Evolutionary conservation across 2,888 invertebrate species (phyloP).

Genomic region (Thera britannica): DNA sequence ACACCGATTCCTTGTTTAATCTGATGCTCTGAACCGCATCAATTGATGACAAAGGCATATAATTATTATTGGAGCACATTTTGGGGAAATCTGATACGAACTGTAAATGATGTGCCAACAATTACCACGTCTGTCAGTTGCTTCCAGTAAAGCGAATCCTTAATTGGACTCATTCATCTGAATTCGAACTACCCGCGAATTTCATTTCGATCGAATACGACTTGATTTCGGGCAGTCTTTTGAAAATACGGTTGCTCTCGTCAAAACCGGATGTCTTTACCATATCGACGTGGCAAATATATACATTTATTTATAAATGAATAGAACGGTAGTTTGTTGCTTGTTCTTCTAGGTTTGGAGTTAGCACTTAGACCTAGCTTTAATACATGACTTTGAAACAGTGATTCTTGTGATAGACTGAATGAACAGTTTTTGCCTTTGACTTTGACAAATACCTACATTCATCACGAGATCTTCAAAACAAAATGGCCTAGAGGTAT

Average conservation of each 20-base stretch:
- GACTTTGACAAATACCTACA: too few relatives aligned
- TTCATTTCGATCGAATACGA: constrained; percentile 28
- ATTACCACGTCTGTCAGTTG: constrained; percentile 35
- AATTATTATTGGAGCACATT: constrained; percentile 24
- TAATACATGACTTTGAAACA: too few relatives aligned
- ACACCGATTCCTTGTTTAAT: constrained; percentile 6
- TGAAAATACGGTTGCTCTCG: constrained; percentile 10
- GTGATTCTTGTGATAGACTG: too few relatives aligned
- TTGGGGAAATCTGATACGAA: constrained; percentile 26
- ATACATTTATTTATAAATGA: background rate
- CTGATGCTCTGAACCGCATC: constrained; percentile 5
- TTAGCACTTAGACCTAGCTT: too few relatives aligned
- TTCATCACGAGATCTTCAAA: too few relatives aligned
- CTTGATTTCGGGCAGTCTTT: constrained; percentile 18
- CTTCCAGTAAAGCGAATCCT: constrained; percentile 28
- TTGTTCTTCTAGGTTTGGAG: too few relatives aligned
- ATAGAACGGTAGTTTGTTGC: too few relatives aligned
- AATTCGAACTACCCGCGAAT: constrained; percentile 28
- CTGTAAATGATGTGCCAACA: constrained; percentile 35
- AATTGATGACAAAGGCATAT: constrained; percentile 21
- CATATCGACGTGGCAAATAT: constrained; percentile 1
- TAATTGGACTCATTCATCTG: constrained; percentile 35
- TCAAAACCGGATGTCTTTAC: constrained; percentile 1
- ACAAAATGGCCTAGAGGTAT: too few relatives aligned
- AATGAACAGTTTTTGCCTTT: too few relatives aligned